Percentiles rank a stretch among this genome's conserved stretches.
phyloP scores from a whole-genome alignment of 2,113 vertebrate species.

The Pelvicachromis taeniatus region DNA sequence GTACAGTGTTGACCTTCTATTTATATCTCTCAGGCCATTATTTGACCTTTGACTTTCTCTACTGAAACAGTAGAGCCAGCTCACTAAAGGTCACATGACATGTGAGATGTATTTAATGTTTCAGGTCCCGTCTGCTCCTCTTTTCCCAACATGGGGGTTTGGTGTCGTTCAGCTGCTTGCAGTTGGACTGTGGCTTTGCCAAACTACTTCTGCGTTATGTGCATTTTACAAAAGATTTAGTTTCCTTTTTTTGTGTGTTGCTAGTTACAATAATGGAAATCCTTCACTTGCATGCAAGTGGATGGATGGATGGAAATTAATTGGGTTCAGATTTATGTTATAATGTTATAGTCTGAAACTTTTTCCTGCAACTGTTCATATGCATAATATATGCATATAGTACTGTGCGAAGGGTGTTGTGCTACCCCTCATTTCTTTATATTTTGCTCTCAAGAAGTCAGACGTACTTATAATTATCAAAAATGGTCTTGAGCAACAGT shows the following conservation, averaged over 20 bases:
- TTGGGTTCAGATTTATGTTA: not conserved
- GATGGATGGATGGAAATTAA: no score
- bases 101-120: slow-evolving; percentile 66
- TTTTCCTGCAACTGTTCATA: not conserved
- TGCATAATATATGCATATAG: not conserved
- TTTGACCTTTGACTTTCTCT: slow-evolving; percentile 75
- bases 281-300: not conserved
- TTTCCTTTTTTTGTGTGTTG: not conserved
- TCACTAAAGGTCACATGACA: slow-evolving; percentile 80
- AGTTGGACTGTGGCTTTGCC: not conserved
- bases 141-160: slow-evolving; percentile 19
- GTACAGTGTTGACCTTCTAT: slow-evolving; percentile 74
- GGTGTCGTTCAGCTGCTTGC: not conserved
- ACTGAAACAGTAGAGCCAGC: slow-evolving; percentile 78
- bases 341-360: not conserved
- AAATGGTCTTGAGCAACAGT: no score
- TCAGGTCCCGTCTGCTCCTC: slow-evolving; percentile 14
- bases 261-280: not conserved
- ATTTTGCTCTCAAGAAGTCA: no score
- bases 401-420: not conserved
- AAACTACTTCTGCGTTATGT: not conserved
- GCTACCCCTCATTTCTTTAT: not conserved
- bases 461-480: no score
- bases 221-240: not conserved
- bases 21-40: slow-evolving; percentile 73